Evolutionary conservation across 2,113 vertebrate genomes (phyloP).

Genomic region (Mesoclemmys tuberculata): DNA sequence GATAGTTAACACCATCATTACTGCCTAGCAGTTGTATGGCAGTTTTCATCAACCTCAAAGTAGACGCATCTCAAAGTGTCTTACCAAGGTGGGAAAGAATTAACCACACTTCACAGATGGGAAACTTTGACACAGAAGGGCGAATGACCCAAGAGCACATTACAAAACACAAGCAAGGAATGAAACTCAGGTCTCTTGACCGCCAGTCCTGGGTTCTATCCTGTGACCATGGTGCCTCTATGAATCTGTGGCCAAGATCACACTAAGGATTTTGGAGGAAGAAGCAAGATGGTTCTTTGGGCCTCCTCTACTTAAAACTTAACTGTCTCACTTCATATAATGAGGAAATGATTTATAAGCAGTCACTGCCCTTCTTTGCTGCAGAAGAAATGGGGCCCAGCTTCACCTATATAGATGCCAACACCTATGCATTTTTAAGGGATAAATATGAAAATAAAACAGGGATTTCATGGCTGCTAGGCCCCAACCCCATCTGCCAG

Average conservation of each 20-base stretch:
- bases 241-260: not conserved
- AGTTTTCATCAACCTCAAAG: not conserved
- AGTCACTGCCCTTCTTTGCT: not conserved
- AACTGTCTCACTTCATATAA: not conserved
- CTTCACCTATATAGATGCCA: not conserved
- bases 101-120: not conserved
- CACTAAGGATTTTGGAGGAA: not conserved
- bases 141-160: not conserved
- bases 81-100: not conserved
- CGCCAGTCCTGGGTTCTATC: not conserved
- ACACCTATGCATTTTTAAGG: not conserved
- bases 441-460: not conserved
- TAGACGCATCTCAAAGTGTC: not conserved
- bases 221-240: not conserved
- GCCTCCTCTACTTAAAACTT: not conserved
- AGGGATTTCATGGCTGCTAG: too few relatives aligned
- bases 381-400: not conserved
- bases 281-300: not conserved
- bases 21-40: not conserved
- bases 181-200: not conserved
- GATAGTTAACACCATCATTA: not conserved
- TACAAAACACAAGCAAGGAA: not conserved
- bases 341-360: not conserved
- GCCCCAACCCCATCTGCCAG: not conserved
- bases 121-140: not conserved